A percentile compares a stretch with the other conserved stretches of the same genome.
These are phyloP conservation scores for Eumacrocentrus americanus DNA, from an alignment of 2,888 invertebrate species.

Conservation along the genomic window DNA sequence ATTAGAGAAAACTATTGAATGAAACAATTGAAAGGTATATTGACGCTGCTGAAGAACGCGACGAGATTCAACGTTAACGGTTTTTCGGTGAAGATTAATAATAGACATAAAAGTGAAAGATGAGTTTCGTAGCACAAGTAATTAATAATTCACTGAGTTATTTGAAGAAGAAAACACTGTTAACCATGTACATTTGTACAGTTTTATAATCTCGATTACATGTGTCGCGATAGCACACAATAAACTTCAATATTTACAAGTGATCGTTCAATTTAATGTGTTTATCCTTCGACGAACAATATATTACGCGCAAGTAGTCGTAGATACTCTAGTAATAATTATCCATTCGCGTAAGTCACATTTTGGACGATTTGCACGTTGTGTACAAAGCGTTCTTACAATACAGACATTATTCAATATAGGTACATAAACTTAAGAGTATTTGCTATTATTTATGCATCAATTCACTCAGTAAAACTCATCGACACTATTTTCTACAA, in stretches of 20 bases:
- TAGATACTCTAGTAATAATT: not conserved
- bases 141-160: too few species aligned
- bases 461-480: not conserved
- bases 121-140: too few species aligned
- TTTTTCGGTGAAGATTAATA: too few species aligned
- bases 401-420: too few species aligned
- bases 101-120: too few species aligned
- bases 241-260: conserved; percentile 15
- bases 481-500: not conserved
- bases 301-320: too few species aligned
- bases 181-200: too few species aligned
- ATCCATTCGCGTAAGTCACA: not conserved
- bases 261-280: not conserved
- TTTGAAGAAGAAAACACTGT: too few species aligned
- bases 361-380: conserved; percentile 2
- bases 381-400: not conserved
- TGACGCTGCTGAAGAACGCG: too few species aligned
- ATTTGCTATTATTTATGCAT: not conserved
- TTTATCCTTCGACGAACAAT: not conserved
- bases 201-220: not conserved
- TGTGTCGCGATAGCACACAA: not conserved
- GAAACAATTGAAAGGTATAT: too few species aligned
- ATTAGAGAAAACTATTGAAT: conserved; percentile 34
- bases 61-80: too few species aligned
- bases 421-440: not conserved